Evolutionary conservation across 2,797 vertebrate species (phyloP), one percentile per base, ranked within the genome.

Genomic region (Pantherophis alleghaniensis): DNA sequence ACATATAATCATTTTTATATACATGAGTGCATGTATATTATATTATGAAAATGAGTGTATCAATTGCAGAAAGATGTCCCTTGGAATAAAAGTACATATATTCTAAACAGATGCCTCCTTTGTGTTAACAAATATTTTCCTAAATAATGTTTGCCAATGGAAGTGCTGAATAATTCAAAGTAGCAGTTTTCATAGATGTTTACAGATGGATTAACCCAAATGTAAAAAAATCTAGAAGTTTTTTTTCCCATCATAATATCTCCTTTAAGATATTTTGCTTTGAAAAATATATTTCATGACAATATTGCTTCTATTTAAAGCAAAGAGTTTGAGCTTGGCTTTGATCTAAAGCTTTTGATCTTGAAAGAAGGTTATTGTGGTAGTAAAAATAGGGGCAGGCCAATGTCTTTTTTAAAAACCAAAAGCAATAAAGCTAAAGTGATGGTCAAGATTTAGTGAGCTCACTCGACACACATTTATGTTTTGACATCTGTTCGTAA

Each of bases 261-360:
- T 96, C 94, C 95, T 92, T 97, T 97, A 95, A 96, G 97, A 95
- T 95, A 61, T 95, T 96, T 66, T 94, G 96, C 90, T 96, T 96
- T 96, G 95, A 97, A 92, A 96, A 97, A 96, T 94, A 96, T 93
- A 92, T 91, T 95, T 96, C 95, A 83, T 94, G 93, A 93, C 92
- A 92, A 96, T 97, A 92, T 97, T 97, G 95, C 94, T 96, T 97
- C 97, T 98, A 96, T 97, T 98, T 97, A 97, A 97, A 97, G 95
- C 92, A 94, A 83, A 90, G 95, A 97, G 96, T 96, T 97, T 97
- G 96, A 97, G 97, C 97, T 97, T 96, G 95, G 95, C 98, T 98
- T 98, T 98, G 97, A 98, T 98, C 97, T 98, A 89, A 96, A 95
- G 93, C 97, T 97, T 98, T 98, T 98, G 98, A 98, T 98, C 97